Base-by-base conservation (phyloP, 2,113 vertebrate genomes). In the Carassius carassius region DNA sequence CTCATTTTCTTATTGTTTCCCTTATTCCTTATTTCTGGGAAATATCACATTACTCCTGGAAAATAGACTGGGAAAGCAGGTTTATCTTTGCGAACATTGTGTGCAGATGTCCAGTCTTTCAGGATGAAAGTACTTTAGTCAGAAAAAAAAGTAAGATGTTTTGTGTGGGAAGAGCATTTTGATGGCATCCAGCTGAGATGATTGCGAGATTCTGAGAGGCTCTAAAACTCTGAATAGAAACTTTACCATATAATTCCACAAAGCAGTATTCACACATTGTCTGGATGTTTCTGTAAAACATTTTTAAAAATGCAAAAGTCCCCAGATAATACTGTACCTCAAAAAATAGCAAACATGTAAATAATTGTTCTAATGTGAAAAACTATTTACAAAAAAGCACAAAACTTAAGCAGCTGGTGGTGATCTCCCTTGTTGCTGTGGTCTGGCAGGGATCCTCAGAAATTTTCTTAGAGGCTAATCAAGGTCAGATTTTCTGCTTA, bases 381-480 rank as follows among this genome's bases (percentile, higher is more conserved):
- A 47, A 17, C 72, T 49, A 49, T 23, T 74, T 47, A 74, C n/a
- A 47, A 47, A 74, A 74, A 41, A 44, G 51, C 32, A 17, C n/a
- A 47, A 63, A 47, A 10, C 21, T 47, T 1, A 41, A 58, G 54
- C 54, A 37, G 58, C 37, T 65, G n/a, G 3, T 47, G 77, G 19
- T 17, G 37, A 23, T 19, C 47, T 82, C 25, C 25, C 3, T 14
- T 29, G 35, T 56, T 7, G 9, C 1, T 80, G 76, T 56, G 69
- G 81, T 75, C 84, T 86, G 87, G 80, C 84, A 74, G 32, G 13
- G 67, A 35, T 56, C 58, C 73, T 17, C 17, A 37, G 17, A 8
- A 41, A 60, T n/a, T 77, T 21, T 60, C 58, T 56, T 62, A 54
- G 75, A 83, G 80, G 80, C 51, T 83, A 83, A 85, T 85, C 75